phyloP scores from a whole-genome alignment of 2,888 invertebrate species.

The Alviniconcha strummeri region DNA sequence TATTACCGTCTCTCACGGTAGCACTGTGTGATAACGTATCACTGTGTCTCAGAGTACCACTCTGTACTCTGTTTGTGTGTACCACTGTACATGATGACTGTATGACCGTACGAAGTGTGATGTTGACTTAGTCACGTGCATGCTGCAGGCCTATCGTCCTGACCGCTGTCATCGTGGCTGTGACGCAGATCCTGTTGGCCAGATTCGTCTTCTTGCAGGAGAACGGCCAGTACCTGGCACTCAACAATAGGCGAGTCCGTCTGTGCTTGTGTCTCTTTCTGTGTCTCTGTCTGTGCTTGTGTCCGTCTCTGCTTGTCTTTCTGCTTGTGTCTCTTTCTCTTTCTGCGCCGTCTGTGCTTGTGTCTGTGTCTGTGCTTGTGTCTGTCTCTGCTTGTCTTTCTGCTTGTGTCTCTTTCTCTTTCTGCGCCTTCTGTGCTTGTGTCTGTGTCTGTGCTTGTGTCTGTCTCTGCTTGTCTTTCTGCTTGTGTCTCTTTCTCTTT shows the following conservation, averaged over 20 bases:
- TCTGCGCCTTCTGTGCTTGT: not conserved
- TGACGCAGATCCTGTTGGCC: constrained; percentile 54
- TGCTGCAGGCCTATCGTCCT: constrained; percentile 39
- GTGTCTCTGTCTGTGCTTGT: not conserved
- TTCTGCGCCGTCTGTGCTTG: not conserved
- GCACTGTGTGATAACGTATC: too few species aligned
- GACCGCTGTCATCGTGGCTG: constrained; percentile 42
- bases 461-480: not conserved
- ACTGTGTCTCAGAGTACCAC: too few species aligned
- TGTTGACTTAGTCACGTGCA: too few species aligned
- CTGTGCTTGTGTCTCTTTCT: not conserved
- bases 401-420: not conserved
- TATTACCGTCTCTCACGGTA: too few species aligned
- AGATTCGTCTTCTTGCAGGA: constrained; percentile 60
- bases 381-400: not conserved
- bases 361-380: constrained; percentile 3
- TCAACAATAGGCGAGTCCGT: constrained; percentile 60
- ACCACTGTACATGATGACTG: too few species aligned
- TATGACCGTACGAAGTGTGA: too few species aligned
- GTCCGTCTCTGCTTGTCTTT: not conserved
- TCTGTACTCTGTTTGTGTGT: too few species aligned
- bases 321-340: not conserved
- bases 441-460: not conserved
- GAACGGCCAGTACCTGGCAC: constrained; percentile 48
- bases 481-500: not conserved